Evolutionary conservation across 2,113 vertebrate species (phyloP), one percentile per base, ranked within the genome.

Genomic region (Megalops atlanticus): DNA sequence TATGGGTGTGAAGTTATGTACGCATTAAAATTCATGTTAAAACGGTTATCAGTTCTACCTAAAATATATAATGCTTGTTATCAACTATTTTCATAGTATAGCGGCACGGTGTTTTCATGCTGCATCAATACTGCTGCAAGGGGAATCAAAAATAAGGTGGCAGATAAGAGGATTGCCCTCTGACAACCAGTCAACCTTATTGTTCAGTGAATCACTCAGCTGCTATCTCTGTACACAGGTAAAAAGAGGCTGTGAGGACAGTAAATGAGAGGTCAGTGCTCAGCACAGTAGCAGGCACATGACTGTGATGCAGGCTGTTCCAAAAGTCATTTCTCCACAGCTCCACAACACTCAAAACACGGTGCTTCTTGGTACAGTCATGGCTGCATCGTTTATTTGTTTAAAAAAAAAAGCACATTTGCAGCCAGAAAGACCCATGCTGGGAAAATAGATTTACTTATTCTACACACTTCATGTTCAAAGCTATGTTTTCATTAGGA

Each of bases 361-460:
- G 87, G 79, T 80, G 81, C 86, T 89, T 89, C 85, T 73, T 76
- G 80, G 81, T 81, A 86, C 85, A 89, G 84, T 76, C 84, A 86
- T 85, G 88, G 84, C 85, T 83, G 83, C 77, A 64, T 81, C 27
- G 82, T 88, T 87, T 89, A 89, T 91, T 87, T 91, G 92, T 93
- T 93, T 92, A 91, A 89, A 89, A 89, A 85, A 89, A 89, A 85
- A 86, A n/a, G n/a, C 77, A 85, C 84, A 83, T 91, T 87, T 84
- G 4, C 86, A 90, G 78, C 74, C 72, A 82, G 69, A 72, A 69
- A 72, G 74, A 87, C 89, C 86, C 92, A 86, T 87, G 90, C 91
- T 91, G 92, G 85, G 91, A 89, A 92, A 93, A 93, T 86, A 86
- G 89, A 92, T 83, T 80, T 87, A 88, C 92, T 91, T 91, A 91